These are phyloP conservation scores for Lepidurus packardi DNA, from an alignment of 1,140 invertebrate genomes.

Conservation along the genomic window DNA sequence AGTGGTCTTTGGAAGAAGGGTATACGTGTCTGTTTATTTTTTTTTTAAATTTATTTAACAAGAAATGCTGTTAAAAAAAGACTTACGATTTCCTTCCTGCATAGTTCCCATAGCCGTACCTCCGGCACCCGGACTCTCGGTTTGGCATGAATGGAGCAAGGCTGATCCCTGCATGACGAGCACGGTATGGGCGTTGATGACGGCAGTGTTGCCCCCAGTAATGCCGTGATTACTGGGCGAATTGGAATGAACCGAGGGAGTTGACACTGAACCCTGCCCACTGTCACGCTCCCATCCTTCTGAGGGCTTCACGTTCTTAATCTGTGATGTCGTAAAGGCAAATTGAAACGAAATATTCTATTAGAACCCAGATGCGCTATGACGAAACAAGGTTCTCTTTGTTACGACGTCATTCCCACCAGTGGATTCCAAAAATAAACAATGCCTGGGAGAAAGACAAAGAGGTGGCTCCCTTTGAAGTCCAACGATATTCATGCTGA, in stretches of 20 bases:
- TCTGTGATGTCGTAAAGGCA: conserved; percentile 24
- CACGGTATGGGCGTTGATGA: conserved; percentile 2
- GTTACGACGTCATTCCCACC: neutral
- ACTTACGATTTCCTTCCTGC: conserved; percentile 21
- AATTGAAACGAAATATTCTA: neutral
- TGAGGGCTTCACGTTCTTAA: conserved; percentile 23
- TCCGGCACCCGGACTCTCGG: neutral
- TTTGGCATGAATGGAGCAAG: conserved; percentile 5
- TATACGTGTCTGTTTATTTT: too few relatives aligned
- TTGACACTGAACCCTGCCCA: conserved; percentile 35
- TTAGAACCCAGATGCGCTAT: neutral
- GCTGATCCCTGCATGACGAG: neutral
- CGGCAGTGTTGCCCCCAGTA: neutral
- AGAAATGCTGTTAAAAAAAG: neutral
- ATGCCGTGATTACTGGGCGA: conserved; percentile 21
- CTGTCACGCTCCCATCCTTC: conserved; percentile 35
- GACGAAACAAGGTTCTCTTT: neutral
- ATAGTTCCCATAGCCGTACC: neutral
- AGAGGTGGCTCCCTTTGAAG: neutral
- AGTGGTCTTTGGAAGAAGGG: too few relatives aligned
- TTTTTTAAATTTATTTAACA: too few relatives aligned
- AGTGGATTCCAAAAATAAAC: neutral
- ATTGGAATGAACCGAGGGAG: conserved; percentile 32
- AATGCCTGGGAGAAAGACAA: neutral
- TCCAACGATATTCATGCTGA: conserved; percentile 14